Conservation (phyloP, 1,140 invertebrate genomes). For the Bemisia tabaci region DNA sequence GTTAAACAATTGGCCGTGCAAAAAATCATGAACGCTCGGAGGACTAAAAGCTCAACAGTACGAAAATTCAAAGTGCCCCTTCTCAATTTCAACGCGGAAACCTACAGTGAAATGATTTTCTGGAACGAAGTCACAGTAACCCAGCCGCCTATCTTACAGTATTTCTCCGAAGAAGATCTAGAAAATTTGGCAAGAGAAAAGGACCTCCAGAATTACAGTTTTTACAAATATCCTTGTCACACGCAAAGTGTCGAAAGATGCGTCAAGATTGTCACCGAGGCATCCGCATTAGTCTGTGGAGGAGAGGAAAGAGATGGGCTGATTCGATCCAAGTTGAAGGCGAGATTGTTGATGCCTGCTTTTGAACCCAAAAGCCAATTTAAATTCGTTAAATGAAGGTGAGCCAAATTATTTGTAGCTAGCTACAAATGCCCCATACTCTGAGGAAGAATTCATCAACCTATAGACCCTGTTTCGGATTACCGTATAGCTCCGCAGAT, state of each 20-base stretch:
- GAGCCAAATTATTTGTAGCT: too few relatives aligned
- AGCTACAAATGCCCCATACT: too few relatives aligned
- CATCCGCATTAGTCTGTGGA: constrained; percentile 16
- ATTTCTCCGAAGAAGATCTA: constrained; percentile 16
- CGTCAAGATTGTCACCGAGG: constrained; percentile 24
- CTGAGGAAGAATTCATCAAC: too few relatives aligned
- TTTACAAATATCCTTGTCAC: constrained; percentile 21
- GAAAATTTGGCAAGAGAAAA: constrained; percentile 7
- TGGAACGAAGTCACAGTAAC: too few relatives aligned
- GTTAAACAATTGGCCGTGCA: constrained; percentile 21
- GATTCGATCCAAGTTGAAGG: constrained; percentile 14
- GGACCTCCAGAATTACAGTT: constrained; percentile 6
- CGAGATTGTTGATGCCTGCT: constrained; percentile 9
- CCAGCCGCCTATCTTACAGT: constrained; percentile 16
- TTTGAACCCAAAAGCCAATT: too few relatives aligned
- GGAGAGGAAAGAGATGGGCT: constrained; percentile 15
- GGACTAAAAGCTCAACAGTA: constrained; percentile 5
- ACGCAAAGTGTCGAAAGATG: constrained; percentile 24
- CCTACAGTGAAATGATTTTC: constrained; percentile 18
- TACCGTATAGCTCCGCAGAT: too few relatives aligned
- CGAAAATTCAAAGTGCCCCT: constrained; percentile 14
- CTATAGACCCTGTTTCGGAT: too few relatives aligned
- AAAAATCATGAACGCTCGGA: constrained; percentile 19
- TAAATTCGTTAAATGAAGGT: too few relatives aligned
- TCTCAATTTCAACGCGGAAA: constrained; percentile 15